Conservation (phyloP, 2,797 vertebrate species). For the Presbytis comata region DNA sequence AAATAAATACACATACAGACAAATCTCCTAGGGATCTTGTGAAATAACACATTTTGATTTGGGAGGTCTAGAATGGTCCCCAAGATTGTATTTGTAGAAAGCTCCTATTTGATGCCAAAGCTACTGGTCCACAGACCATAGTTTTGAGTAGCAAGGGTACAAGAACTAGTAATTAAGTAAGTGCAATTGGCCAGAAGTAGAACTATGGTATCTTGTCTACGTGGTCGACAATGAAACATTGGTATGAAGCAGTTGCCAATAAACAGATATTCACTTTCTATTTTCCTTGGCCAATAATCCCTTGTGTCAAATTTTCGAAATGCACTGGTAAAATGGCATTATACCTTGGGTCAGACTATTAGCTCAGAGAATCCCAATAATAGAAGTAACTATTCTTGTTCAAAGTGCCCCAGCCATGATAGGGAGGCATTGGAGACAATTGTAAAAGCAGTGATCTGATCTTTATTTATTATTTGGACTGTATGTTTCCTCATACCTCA, state of each 20-base stretch:
- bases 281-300: background rate
- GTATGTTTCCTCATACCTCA: background rate
- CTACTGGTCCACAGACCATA: background rate
- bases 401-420: background rate
- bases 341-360: background rate
- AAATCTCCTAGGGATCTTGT: background rate
- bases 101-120: background rate
- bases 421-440: background rate
- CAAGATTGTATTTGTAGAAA: background rate
- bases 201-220: background rate
- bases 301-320: background rate
- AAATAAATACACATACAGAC: background rate
- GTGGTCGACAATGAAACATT: background rate
- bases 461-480: background rate
- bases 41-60: background rate
- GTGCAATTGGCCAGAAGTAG: background rate
- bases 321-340: background rate
- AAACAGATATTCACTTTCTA: background rate
- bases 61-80: background rate
- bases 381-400: background rate
- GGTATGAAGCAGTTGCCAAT: background rate
- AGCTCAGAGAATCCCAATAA: background rate
- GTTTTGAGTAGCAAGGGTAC: background rate
- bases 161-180: background rate
- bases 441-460: background rate